Evolutionary conservation across 2,113 vertebrate genomes (phyloP).

Genomic region (Reinhardtius hippoglossoides): DNA sequence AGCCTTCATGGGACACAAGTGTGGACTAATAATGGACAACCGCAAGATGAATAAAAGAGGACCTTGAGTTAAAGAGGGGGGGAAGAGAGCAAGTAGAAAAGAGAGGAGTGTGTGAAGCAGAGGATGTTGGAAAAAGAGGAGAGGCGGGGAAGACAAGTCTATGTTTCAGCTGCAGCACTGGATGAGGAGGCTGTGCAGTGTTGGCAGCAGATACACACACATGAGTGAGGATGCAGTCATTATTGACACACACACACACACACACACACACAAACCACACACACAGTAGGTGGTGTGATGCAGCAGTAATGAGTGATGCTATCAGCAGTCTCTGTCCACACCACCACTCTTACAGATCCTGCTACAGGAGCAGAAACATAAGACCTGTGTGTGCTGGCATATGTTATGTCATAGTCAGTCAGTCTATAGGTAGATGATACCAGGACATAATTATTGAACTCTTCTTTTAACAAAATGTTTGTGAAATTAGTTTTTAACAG

Average conservation of each 20-base stretch:
- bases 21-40: background rate
- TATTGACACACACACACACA: no score
- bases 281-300: conserved; percentile 31
- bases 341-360: conserved; percentile 1
- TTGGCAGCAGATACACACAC: conserved; percentile 30
- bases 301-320: conserved; percentile 59
- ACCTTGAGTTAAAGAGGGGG: background rate
- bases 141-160: background rate
- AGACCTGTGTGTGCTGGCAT: background rate
- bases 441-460: background rate
- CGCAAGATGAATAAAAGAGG: background rate
- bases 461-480: no score
- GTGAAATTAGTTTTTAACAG: no score
- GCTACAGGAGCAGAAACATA: background rate
- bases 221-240: no score
- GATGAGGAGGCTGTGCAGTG: conserved; percentile 35
- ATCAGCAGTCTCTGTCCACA: conserved; percentile 52
- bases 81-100: background rate
- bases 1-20: background rate
- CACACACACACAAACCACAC: conserved; percentile 15
- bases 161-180: conserved; percentile 35
- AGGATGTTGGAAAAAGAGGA: background rate
- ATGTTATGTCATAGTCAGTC: background rate
- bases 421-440: background rate
- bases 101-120: background rate